Evolutionary conservation across 2,797 vertebrate species (phyloP), one percentile per base, ranked within the genome.

Genomic region (Characodon lateralis): DNA sequence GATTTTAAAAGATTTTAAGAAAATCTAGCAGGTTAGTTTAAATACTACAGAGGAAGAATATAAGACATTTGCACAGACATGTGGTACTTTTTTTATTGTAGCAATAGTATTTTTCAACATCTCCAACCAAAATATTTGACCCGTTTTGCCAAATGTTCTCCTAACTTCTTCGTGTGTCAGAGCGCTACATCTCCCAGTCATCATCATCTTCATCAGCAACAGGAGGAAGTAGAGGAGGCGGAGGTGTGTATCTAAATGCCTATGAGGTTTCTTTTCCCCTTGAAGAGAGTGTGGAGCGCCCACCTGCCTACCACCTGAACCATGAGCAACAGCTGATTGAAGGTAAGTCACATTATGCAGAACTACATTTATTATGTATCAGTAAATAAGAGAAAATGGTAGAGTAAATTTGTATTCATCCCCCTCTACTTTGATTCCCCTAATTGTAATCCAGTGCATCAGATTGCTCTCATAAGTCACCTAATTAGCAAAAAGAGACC

Each of bases 221-320:
- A 63, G 68, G 3, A 72, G 79, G 28, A 48, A 86, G 69, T 68
- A 81, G 78, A 53, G 83, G 80, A 31, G 86, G 81, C 4, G 88
- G 87, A 6, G 84, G 89, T 68, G 86, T 95, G 85, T 96, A 96
- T n/a, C 93, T 95, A 50, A 93, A 95, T 26, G 86, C 93, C 65
- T 96, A 96, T 9, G 96, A 96, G 83, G 94, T 96, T 31, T 93
- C 96, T 0, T 95, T 96, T 41, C 96, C 96, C 0, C 93, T 96
- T 53, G 95, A 96, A 71, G 96, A 96, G 78, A 89, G 81, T 0
- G 78, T 87, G 26, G 91, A 95, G 46, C 93, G 95, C 22, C 92
- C 94, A 0, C 82, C 94, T 28, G 78, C 88, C 1, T 96, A 92
- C 26, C 89, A 96, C 89, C 91, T 94, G 86, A 93, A 89, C 78